Base-by-base conservation (phyloP, 2,888 invertebrate genomes). In the Atethmia centrago region DNA sequence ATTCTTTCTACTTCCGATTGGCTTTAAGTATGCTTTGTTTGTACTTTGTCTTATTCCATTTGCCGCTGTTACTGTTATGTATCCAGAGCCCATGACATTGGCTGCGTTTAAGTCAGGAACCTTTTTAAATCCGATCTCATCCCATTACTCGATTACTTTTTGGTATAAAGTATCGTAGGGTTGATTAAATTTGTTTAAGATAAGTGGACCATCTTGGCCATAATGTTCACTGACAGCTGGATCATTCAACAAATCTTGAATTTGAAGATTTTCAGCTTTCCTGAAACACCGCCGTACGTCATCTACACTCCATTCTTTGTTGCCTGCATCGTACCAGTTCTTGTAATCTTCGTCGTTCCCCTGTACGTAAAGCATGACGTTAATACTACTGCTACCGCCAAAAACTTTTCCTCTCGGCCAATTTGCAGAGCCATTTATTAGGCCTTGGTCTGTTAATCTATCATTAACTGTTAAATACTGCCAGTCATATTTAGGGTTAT, bases 381-480 rank as follows among this genome's bases (percentile, higher is more conserved):
- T 97, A 5, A 97, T 89, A 5, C 93, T 93, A 36, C 97, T 96
- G 1, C 94, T 92, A 0, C 97, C 97, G 47, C 97, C 97, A 76
- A 97, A 90, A 90, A 97, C 94, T 88, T 97, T 97, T 0, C 97
- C 98, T 64, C 97, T 93, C 7, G 97, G 96, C 97, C 97, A 97
- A 3, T 81, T 85, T 21, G 93, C 90, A 58, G 89, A 71, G 71
- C 90, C 88, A 72, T 90, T 87, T 66, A 89, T 85, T 53, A 93
- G 93, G 97, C 98, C 98, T 87, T 98, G 94, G 90, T 98, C 98
- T 1, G 97, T 96, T 64, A 96, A 97, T 36, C 97, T 97, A 89
- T 98, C 97, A 0, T 98, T 98, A 87, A 98, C 98, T 0, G 98
- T 98, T 90, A 97, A 97, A 92, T 98, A 98, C 89, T 98, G 97